Conservation (phyloP, 2,113 vertebrate species). For the Pluvialis apricaria region DNA sequence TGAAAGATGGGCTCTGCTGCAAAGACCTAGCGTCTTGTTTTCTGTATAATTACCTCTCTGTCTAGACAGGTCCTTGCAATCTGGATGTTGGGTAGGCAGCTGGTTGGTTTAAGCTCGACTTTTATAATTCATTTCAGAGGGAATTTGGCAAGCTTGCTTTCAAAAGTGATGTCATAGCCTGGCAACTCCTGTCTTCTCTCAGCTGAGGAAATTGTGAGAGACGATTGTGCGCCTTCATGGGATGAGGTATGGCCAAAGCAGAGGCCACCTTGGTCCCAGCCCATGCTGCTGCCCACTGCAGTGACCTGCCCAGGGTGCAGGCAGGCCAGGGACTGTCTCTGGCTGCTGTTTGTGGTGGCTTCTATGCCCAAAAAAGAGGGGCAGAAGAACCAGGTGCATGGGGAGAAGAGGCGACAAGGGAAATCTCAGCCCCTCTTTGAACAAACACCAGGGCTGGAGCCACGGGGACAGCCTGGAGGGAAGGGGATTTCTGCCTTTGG, state of each 20-base stretch:
- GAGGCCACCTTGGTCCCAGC: background rate
- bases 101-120: background rate
- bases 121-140: background rate
- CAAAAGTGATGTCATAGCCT: background rate
- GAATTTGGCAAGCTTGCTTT: background rate
- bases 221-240: fast-evolving
- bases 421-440: background rate
- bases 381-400: background rate
- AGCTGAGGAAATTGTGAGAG: background rate
- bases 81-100: background rate
- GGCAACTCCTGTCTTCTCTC: background rate
- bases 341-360: background rate
- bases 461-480: background rate
- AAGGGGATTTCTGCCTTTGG: background rate
- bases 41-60: background rate
- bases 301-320: background rate
- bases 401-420: background rate
- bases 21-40: background rate
- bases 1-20: background rate
- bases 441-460: background rate
- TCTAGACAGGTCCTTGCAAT: conserved; percentile 2
- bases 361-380: background rate
- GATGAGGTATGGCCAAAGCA: background rate
- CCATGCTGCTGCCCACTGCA: background rate
- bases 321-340: background rate